phyloP scores from a whole-genome alignment of 2,797 vertebrate species.

The Lagodon rhomboides region DNA sequence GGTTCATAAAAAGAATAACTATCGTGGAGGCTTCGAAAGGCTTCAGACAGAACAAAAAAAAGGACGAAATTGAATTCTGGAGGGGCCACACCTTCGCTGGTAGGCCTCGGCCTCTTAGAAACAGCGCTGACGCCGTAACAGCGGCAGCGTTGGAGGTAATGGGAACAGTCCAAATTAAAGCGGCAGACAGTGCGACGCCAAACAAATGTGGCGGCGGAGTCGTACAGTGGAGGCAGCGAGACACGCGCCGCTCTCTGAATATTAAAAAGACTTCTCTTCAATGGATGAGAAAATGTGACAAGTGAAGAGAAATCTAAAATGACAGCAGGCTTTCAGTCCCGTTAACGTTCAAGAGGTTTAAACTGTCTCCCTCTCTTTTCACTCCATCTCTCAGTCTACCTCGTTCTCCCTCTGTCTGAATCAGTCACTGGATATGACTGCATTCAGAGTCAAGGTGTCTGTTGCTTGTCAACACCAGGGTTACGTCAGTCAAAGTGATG shows the following conservation, averaged over 20 bases:
- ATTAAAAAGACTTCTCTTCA: slow-evolving; percentile 82
- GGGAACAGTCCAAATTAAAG: slow-evolving; percentile 71
- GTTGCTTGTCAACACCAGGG: slow-evolving; percentile 85
- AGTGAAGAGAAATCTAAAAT: slow-evolving; percentile 81
- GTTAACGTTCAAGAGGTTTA: slow-evolving; percentile 85
- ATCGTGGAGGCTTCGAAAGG: slow-evolving; percentile 62
- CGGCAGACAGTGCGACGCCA: slow-evolving; percentile 67
- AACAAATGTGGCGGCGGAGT: slow-evolving; percentile 71
- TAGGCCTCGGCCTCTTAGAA: slow-evolving; percentile 29
- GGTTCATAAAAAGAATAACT: slow-evolving; percentile 76
- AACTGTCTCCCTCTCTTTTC: slow-evolving; percentile 79
- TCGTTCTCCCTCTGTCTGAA: slow-evolving; percentile 80
- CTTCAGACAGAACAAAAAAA: slow-evolving; percentile 66
- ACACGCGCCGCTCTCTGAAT: slow-evolving; percentile 70
- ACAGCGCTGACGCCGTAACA: slow-evolving; percentile 30
- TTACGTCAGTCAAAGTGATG: slow-evolving; percentile 86
- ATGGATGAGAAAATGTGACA: slow-evolving; percentile 82
- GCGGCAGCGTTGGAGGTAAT: slow-evolving; percentile 65
- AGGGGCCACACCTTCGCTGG: slow-evolving; percentile 51
- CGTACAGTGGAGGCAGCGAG: slow-evolving; percentile 63
- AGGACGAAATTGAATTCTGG: slow-evolving; percentile 76
- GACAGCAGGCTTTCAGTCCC: slow-evolving; percentile 83
- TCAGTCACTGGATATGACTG: slow-evolving; percentile 85
- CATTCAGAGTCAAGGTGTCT: slow-evolving; percentile 85
- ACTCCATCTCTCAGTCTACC: slow-evolving; percentile 78